These are phyloP conservation scores for Psittacula echo DNA, from an alignment of 2,797 vertebrate genomes.

Conservation along the genomic window DNA sequence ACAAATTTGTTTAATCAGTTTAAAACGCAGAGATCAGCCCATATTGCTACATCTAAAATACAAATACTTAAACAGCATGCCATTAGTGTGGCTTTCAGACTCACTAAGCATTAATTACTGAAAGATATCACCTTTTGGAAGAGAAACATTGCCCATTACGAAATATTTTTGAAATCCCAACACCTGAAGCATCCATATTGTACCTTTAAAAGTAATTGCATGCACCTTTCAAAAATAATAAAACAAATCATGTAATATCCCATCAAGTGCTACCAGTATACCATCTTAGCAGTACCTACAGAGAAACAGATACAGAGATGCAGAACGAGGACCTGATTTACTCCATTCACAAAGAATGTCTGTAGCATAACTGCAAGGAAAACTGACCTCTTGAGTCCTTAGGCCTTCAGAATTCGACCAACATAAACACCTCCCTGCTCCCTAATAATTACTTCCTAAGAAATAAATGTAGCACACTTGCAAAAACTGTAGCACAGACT, in stretches of 20 bases:
- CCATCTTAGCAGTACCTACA: not conserved
- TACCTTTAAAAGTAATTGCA: not conserved
- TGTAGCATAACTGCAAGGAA: not conserved
- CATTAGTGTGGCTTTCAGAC: not conserved
- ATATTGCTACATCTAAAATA: not conserved
- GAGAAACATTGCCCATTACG: not conserved
- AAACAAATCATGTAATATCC: not conserved
- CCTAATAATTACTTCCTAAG: conserved; percentile 18
- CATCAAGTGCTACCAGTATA: not conserved
- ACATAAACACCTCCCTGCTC: not conserved
- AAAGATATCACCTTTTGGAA: not conserved
- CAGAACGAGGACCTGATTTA: not conserved
- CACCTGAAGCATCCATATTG: not conserved
- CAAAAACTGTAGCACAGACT: not conserved
- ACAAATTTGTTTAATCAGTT: not conserved
- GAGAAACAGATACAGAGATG: not conserved
- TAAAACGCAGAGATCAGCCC: not conserved
- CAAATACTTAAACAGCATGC: not conserved
- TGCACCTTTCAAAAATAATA: not conserved
- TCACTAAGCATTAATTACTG: not conserved
- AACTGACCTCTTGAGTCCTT: not conserved
- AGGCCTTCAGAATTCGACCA: not conserved
- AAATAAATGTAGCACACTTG: not conserved
- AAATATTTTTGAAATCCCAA: not conserved
- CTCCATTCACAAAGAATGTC: not conserved